Percentiles rank a stretch among this genome's conserved stretches.
phyloP scores from a whole-genome alignment of 2,888 invertebrate species.

The Piscicola geometra region DNA sequence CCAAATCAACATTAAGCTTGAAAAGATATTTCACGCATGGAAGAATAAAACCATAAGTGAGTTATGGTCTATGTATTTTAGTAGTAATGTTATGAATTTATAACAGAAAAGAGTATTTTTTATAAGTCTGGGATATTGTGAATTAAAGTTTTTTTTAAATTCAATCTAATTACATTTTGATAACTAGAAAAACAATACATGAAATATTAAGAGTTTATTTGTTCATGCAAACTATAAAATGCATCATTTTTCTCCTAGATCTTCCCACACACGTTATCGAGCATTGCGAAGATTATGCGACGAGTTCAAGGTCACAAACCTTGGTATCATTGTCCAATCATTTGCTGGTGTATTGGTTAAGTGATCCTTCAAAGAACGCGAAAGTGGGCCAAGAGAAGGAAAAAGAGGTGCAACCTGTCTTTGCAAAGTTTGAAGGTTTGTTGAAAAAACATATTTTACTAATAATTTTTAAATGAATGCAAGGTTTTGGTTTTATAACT shows the following conservation, averaged over 20 bases:
- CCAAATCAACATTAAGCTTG: neutral
- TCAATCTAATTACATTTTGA: no score
- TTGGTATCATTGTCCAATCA: neutral
- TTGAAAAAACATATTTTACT: no score
- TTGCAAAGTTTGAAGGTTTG: constrained; percentile 16
- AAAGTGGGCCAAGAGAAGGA: neutral
- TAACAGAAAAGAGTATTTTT: neutral
- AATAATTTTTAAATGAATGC: no score
- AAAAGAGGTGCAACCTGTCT: neutral
- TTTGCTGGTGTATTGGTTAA: neutral
- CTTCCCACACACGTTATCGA: constrained; percentile 3
- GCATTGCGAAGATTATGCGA: neutral
- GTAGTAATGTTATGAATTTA: no score
- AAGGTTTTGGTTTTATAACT: no score
- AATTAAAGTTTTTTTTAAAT: neutral
- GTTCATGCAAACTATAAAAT: neutral
- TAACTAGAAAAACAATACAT: no score
- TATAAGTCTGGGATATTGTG: neutral
- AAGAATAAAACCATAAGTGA: neutral
- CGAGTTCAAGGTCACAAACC: neutral
- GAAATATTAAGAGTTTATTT: no score
- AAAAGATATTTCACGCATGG: neutral
- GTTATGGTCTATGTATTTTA: neutral
- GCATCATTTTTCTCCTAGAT: neutral
- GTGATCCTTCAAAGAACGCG: neutral